These are phyloP conservation scores for Forbesichthys agassizii DNA, from an alignment of 2,113 vertebrate genomes.

Conservation along the genomic window DNA sequence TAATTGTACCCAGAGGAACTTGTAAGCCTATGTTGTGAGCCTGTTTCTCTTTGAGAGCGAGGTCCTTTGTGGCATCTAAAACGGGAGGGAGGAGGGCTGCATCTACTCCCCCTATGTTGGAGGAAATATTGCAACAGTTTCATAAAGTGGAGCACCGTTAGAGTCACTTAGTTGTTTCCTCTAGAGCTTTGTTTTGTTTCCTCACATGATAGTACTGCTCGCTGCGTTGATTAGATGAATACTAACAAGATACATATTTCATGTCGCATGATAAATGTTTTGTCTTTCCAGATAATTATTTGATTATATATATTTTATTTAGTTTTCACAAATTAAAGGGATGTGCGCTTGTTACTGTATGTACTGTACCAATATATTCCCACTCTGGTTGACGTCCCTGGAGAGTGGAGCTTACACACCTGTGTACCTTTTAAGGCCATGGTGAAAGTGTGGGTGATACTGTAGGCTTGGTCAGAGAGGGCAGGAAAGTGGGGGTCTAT, in stretches of 20 bases:
- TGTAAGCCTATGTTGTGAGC: constrained; percentile 69
- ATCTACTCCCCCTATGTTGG: constrained; percentile 56
- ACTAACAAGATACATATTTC: constrained; percentile 29
- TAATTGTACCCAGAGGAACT: constrained; percentile 73
- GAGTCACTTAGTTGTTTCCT: constrained; percentile 50
- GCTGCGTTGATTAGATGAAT: constrained; percentile 40
- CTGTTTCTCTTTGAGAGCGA: constrained; percentile 55
- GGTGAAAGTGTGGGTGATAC: constrained; percentile 29
- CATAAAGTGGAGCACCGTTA: constrained; percentile 67
- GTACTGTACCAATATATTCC: neutral
- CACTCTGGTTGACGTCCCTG: constrained; percentile 7
- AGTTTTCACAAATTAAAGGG: constrained; percentile 7
- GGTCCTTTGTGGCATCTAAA: constrained; percentile 67
- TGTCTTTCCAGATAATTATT: constrained; percentile 2
- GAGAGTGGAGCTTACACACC: constrained; percentile 8
- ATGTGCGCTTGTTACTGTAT: neutral
- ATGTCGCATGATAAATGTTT: constrained; percentile 42
- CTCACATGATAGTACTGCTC: constrained; percentile 38
- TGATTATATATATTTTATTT: constrained; percentile 3
- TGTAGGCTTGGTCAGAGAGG: constrained; percentile 6
- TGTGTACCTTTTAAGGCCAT: constrained; percentile 26
- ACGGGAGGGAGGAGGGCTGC: constrained; percentile 25
- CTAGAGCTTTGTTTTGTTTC: constrained; percentile 54
- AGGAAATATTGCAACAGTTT: constrained; percentile 54
- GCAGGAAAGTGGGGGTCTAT: constrained; percentile 35